These are phyloP conservation scores for Platycercus adscitus DNA, from an alignment of 2,113 vertebrate species.

Conservation along the genomic window DNA sequence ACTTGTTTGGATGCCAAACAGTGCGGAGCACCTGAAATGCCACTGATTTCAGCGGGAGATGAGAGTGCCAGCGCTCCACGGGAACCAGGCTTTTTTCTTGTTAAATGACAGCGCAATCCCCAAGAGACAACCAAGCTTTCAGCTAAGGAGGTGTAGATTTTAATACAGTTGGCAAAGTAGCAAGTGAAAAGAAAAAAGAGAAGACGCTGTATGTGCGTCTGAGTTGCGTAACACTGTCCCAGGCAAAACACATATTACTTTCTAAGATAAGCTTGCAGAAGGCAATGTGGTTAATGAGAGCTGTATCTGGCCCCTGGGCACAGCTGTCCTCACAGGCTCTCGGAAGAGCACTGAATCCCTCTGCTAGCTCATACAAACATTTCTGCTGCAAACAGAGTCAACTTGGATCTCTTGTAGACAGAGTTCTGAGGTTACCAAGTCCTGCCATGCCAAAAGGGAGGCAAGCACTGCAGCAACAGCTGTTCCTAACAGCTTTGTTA, in stretches of 20 bases:
- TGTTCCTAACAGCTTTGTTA: neutral
- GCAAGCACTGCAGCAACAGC: neutral
- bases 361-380: neutral
- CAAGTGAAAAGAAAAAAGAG: neutral
- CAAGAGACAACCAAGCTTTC: neutral
- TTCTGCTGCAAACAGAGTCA: neutral
- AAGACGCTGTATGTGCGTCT: neutral
- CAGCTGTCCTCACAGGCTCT: neutral
- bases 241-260: neutral
- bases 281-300: neutral
- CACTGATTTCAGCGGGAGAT: neutral
- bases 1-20: neutral
- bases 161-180: neutral
- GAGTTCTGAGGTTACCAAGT: neutral
- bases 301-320: neutral
- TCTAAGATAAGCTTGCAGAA: neutral
- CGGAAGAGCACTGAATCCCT: fast-evolving
- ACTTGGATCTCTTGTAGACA: neutral
- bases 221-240: neutral
- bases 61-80: neutral
- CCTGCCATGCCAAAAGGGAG: neutral
- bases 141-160: neutral
- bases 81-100: neutral
- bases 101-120: neutral
- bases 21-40: neutral